phyloP scores from a whole-genome alignment of 2,113 vertebrate species.

The Bubo blakistoni region DNA sequence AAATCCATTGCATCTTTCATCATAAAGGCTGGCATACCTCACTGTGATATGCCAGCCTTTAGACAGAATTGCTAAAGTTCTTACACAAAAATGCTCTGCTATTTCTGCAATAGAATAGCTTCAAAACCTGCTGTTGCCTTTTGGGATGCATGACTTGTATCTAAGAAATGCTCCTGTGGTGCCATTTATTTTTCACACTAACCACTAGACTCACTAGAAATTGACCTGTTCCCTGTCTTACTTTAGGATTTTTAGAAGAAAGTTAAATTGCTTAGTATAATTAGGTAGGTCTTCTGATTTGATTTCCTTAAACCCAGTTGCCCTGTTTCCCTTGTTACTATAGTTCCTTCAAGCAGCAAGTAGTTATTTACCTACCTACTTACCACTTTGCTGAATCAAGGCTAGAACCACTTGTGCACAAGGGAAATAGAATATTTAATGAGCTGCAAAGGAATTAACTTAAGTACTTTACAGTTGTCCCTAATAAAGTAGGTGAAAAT shows the following conservation, averaged over 20 bases:
- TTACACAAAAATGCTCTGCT: not conserved
- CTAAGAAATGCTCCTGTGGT: not conserved
- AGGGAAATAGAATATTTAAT: conserved; percentile 22
- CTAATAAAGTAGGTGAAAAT: conserved; percentile 1
- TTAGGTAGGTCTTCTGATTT: not conserved
- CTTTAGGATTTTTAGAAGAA: not conserved
- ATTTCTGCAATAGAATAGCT: not conserved
- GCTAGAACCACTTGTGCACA: not conserved
- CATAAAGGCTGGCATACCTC: not conserved
- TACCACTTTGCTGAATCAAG: not conserved
- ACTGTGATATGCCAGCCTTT: not conserved
- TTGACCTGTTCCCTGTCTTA: not conserved
- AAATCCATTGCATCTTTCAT: not conserved
- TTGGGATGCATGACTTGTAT: not conserved
- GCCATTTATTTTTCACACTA: not conserved
- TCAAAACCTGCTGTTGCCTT: not conserved
- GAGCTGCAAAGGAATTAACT: conserved; percentile 38
- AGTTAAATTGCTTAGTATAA: not conserved
- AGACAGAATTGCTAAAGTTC: not conserved
- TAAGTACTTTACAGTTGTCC: not conserved
- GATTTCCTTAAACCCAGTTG: not conserved
- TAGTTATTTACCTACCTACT: not conserved
- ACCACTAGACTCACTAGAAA: not conserved
- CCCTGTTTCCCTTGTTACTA: not conserved
- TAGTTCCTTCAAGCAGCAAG: not conserved